Base-by-base conservation (phyloP, 2,113 vertebrate genomes). In the Budorcas taxicolor region DNA sequence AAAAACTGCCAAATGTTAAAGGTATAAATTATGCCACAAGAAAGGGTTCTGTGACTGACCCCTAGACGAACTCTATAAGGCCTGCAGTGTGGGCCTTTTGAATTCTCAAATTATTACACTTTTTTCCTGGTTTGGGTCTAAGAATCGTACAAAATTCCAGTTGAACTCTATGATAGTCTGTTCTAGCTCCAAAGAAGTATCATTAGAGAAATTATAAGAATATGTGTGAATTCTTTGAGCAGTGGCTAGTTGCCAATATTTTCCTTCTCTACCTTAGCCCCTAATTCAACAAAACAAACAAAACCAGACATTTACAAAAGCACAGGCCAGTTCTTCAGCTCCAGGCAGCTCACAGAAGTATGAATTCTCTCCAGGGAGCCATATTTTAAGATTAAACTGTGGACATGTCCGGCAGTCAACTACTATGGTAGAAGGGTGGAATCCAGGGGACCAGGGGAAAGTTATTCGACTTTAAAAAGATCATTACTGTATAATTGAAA, bases 51-150 rank as follows among this genome's bases (percentile, higher is more conserved):
- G 43, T 89, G 84, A 96, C 3, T 95, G 76, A 90, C 93, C 95
- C 52, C 43, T 47, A 60, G 43, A 86, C 50, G 94, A 98, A 98
- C 87, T 67, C 55, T 53, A n/a, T 7, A 3, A 71, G 60, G 78
- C 60, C 91, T 87, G 15, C 47, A 80, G 64, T 57, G 6, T 85
- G 62, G 91, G 87, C 58, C 67, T 95, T 97, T 85, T 92, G 88
- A 97, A 96, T 94, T 91, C 87, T 96, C 81, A 90, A 96, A 83
- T 88, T 43, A 94, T 94, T 92, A 87, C 21, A 67, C 53, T 90
- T 95, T 94, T 64, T 88, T 89, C 36, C 31, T 36, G 33, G 52
- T 43, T 91, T 58, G 64, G 67, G 95, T 96, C 90, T 97, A 88
- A 95, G 47, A 92, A 60, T 85, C 76, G 91, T 92, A 90, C 33